Evolutionary conservation across 1,140 invertebrate species (phyloP), one percentile per base, ranked within the genome.

Genomic region (Apolygus lucorum): DNA sequence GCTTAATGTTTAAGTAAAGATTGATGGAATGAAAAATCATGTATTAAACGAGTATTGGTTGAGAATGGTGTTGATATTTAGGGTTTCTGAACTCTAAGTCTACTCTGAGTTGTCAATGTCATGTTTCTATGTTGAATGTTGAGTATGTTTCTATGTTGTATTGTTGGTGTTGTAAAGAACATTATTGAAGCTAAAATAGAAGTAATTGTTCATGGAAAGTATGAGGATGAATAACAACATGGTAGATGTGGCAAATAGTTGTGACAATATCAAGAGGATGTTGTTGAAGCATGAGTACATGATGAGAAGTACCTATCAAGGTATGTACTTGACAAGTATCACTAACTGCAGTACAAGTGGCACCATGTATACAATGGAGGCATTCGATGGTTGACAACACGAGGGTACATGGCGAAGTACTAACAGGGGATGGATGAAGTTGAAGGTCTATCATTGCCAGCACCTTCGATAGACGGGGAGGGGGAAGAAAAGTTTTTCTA

Each of bases 401-500:
- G 34, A 8, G 34, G 34, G 34, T 42, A 17, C 17, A 42, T 42
- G 34, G 34, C 17, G 34, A 42, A 17, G 34, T 42, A 42, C 4
- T 4, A 8, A 42, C 34, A 42, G 34, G 34, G 4, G 34, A 4
- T 17, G 22, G 54, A 4, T 59, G 22, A 59, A 11, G 54, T 59
- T 59, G 54, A 59, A 59, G 54, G 54, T 59, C 54, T 59, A 59
- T 59, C 54, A 59, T 14, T 59, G 54, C 54, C 54, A 24, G 54
- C 54, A 11, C 11, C 13, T 21, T 21, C 11, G 22, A 59, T 22
- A 11, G 54, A 24, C 4, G 54, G 54, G 54, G 54, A 14, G 22
- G 54, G 54, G 22, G 11, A 59, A 14, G 64, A 66, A 66, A 66
- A 66, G 29, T 28, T 66, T 66, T 66, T 66, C 28, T 25, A 66